These are phyloP conservation scores for Whitmania pigra DNA, from an alignment of 1,140 invertebrate genomes.

Conservation along the genomic window DNA sequence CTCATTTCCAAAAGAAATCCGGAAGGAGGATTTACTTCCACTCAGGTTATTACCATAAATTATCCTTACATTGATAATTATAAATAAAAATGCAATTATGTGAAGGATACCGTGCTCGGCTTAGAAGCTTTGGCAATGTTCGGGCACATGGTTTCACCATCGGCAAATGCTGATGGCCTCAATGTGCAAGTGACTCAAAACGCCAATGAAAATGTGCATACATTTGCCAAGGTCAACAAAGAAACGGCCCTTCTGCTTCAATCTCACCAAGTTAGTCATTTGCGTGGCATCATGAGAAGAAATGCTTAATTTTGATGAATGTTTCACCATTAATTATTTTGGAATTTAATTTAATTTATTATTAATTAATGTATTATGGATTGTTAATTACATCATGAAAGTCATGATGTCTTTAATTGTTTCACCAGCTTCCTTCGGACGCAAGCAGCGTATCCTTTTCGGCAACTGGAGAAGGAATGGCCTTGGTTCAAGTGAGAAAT, in stretches of 20 bases:
- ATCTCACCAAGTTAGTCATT: background rate
- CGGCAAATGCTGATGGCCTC: background rate
- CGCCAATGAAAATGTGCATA: background rate
- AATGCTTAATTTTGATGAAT: too few species aligned
- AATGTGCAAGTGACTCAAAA: slow-evolving; percentile 1
- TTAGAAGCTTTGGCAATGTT: slow-evolving; percentile 11
- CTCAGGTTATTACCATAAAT: slow-evolving; percentile 44
- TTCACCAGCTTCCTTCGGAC: background rate
- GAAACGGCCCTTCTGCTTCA: background rate
- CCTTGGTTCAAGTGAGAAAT: background rate
- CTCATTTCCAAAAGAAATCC: slow-evolving; percentile 61
- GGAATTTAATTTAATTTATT: background rate
- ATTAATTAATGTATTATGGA: background rate
- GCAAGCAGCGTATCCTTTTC: background rate
- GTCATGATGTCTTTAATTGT: background rate
- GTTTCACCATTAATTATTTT: background rate
- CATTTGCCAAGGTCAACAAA: background rate
- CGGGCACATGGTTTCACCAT: background rate
- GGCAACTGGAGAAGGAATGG: background rate
- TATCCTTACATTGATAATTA: background rate
- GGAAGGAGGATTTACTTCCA: slow-evolving; percentile 63
- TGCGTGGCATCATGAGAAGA: too few species aligned
- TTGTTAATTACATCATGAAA: background rate
- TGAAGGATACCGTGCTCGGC: background rate
- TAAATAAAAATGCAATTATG: background rate